These are phyloP conservation scores for Hydrophis major DNA, from an alignment of 2,797 vertebrate species.

Conservation along the genomic window DNA sequence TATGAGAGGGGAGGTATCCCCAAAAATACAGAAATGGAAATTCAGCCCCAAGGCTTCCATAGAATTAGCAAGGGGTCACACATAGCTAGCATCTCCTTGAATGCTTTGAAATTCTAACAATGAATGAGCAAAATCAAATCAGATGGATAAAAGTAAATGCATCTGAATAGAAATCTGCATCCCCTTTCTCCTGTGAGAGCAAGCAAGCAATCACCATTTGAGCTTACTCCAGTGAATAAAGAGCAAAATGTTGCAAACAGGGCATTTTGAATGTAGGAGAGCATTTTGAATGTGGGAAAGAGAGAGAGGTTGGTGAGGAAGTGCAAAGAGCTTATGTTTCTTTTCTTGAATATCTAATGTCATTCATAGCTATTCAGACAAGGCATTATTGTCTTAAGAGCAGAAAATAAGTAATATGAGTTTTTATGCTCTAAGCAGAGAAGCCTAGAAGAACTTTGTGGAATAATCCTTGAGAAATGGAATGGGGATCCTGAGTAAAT, in stretches of 20 bases:
- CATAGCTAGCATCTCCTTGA: neutral
- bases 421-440: neutral
- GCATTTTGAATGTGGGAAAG: neutral
- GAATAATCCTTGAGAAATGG: neutral
- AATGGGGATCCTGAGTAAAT: neutral
- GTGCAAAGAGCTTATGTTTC: neutral
- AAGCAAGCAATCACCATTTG: slow-evolving; percentile 29
- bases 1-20: neutral
- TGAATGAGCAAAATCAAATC: neutral
- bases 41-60: neutral
- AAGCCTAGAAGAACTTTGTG: neutral
- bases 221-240: slow-evolving; percentile 1
- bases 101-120: slow-evolving; percentile 30
- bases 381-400: slow-evolving; percentile 1
- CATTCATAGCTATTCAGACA: neutral
- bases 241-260: neutral
- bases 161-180: slow-evolving; percentile 29
- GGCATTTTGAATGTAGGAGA: neutral
- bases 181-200: slow-evolving; percentile 12
- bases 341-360: neutral
- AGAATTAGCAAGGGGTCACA: slow-evolving; percentile 20
- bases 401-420: neutral
- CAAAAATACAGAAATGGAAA: slow-evolving; percentile 1
- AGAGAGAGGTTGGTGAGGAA: neutral
- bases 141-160: slow-evolving; percentile 2